Evolutionary conservation across 2,888 invertebrate species (phyloP).

Genomic region (Scaptomyza caliginosa): DNA sequence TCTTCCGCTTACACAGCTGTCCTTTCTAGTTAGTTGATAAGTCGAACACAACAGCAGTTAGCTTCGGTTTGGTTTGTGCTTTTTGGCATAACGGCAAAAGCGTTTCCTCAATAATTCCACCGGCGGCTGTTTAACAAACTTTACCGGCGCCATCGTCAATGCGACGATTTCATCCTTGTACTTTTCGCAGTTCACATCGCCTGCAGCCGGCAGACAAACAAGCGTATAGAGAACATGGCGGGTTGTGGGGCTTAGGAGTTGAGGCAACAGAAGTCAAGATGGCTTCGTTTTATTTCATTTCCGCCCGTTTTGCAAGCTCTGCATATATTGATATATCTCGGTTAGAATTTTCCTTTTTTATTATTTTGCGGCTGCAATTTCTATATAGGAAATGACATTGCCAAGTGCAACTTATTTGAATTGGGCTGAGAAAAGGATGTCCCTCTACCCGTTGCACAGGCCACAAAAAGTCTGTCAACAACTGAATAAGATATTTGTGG

Average conservation of each 20-base stretch:
- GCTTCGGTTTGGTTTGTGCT: slow-evolving; percentile 32
- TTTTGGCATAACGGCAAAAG: slow-evolving; percentile 20
- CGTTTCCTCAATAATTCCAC: slow-evolving; percentile 58
- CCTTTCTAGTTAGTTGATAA: slow-evolving; percentile 13
- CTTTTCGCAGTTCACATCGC: slow-evolving; percentile 24
- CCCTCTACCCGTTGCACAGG: neutral
- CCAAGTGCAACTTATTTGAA: slow-evolving; percentile 47
- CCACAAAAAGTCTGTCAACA: neutral
- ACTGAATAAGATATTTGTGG: slow-evolving; percentile 1
- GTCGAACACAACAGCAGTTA: slow-evolving; percentile 40
- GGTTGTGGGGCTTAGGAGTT: neutral
- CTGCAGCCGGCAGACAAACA: slow-evolving; percentile 33
- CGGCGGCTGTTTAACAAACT: slow-evolving; percentile 60
- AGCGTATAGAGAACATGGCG: neutral
- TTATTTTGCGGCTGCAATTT: slow-evolving; percentile 12
- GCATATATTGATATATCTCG: slow-evolving; percentile 31
- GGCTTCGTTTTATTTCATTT: slow-evolving; percentile 50
- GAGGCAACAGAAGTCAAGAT: neutral
- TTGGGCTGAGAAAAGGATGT: slow-evolving; percentile 23
- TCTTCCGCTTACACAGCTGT: slow-evolving; percentile 10
- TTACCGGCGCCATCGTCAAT: slow-evolving; percentile 34
- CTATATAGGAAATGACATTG: slow-evolving; percentile 36
- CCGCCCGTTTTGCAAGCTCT: slow-evolving; percentile 29
- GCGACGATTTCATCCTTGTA: slow-evolving; percentile 11
- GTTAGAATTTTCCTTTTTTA: slow-evolving; percentile 15